These are phyloP conservation scores for Aurelia aurita DNA, from an alignment of 30 jellyfish, hydroid and myxozoan genomes.

Conservation along the genomic window DNA sequence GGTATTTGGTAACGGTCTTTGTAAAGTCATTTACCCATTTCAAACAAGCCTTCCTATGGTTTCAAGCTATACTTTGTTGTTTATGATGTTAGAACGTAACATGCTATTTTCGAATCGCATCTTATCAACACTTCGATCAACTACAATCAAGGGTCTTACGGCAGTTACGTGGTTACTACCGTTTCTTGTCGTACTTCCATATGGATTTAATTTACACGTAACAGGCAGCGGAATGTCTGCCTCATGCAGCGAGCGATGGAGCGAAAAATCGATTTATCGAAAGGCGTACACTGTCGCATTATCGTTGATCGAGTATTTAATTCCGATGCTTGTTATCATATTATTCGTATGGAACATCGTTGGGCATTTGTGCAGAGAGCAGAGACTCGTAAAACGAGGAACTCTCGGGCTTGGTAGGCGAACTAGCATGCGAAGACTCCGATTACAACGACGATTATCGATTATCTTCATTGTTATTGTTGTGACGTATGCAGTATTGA, in stretches of 20 bases:
- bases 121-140: slow-evolving; percentile 45
- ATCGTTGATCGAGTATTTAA: slow-evolving; percentile 56
- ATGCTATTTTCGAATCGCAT: slow-evolving; percentile 63
- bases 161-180: slow-evolving; percentile 61
- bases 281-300: slow-evolving; percentile 51
- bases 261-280: slow-evolving; percentile 6
- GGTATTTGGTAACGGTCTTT: slow-evolving; percentile 50
- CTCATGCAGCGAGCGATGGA: slow-evolving; percentile 50
- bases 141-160: slow-evolving; percentile 19
- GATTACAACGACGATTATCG: slow-evolving; percentile 44
- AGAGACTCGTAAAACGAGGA: slow-evolving; percentile 31
- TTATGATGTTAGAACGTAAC: slow-evolving; percentile 75
- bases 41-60: slow-evolving; percentile 75
- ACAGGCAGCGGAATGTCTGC: neutral
- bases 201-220: slow-evolving; percentile 49
- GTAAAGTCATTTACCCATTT: slow-evolving; percentile 71
- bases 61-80: slow-evolving; percentile 73
- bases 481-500: slow-evolving; percentile 51
- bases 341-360: slow-evolving; percentile 36
- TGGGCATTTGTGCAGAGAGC: slow-evolving; percentile 40
- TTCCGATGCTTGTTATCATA: slow-evolving; percentile 41
- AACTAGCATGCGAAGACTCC: slow-evolving; percentile 43
- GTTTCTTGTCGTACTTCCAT: slow-evolving; percentile 57
- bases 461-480: slow-evolving; percentile 68
- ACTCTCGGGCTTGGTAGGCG: slow-evolving; percentile 63